Percentiles rank a stretch among this genome's conserved stretches.
These are phyloP conservation scores for Eurytoma californica DNA, from an alignment of 2,888 invertebrate species.

Conservation along the genomic window DNA sequence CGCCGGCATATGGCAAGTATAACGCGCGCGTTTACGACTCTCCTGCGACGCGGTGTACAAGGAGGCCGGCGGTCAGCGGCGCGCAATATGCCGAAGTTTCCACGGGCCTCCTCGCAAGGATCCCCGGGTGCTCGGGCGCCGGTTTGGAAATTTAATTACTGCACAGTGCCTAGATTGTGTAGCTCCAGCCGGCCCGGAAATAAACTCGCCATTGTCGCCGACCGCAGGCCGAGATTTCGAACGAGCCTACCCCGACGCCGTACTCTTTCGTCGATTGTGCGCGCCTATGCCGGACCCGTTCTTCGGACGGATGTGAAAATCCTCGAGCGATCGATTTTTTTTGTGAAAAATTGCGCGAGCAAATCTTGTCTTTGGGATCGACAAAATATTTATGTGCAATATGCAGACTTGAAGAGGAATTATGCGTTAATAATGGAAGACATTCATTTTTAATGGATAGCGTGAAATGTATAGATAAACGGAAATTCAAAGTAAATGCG, in stretches of 20 bases:
- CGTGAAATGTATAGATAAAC: too few relatives aligned
- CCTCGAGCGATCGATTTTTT: background rate
- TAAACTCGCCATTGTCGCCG: slow-evolving; percentile 74
- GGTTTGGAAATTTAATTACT: slow-evolving; percentile 75
- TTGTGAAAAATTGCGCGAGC: background rate
- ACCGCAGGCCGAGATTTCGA: slow-evolving; percentile 22
- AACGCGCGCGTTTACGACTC: slow-evolving; percentile 69
- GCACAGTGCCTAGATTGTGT: slow-evolving; percentile 75
- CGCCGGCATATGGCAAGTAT: slow-evolving; percentile 70
- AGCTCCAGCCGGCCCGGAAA: slow-evolving; percentile 74
- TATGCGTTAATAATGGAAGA: too few relatives aligned
- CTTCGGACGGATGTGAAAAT: background rate
- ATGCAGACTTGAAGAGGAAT: too few relatives aligned
- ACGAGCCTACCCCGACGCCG: background rate
- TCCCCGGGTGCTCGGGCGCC: slow-evolving; percentile 35
- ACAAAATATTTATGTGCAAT: background rate
- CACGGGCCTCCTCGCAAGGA: slow-evolving; percentile 55
- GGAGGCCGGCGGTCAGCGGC: slow-evolving; percentile 56
- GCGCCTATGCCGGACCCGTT: background rate
- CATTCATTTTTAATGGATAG: too few relatives aligned
- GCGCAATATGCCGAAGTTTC: slow-evolving; percentile 74
- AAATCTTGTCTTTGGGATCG: background rate
- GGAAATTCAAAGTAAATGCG: too few relatives aligned
- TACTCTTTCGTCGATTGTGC: background rate
- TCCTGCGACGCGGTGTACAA: slow-evolving; percentile 38